Percentiles rank a stretch among this genome's conserved stretches.
Conservation (phyloP, 2,797 vertebrate genomes). For the Benthosema pterotum region DNA sequence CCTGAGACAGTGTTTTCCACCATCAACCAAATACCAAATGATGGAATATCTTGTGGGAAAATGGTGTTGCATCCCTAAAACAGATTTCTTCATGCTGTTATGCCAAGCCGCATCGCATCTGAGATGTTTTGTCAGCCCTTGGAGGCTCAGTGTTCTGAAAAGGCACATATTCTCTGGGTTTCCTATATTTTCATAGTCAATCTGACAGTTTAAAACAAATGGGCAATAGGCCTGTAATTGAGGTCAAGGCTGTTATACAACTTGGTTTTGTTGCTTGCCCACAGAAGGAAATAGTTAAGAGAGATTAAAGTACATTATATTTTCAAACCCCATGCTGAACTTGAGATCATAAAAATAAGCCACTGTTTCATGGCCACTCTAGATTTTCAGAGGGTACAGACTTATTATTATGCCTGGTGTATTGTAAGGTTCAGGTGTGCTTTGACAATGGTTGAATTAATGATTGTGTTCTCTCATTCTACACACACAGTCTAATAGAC, state of each 20-base stretch:
- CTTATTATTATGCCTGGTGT: not conserved
- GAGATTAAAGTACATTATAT: not conserved
- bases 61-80: conserved; percentile 1
- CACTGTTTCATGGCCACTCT: not conserved
- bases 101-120: not conserved
- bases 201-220: not conserved
- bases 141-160: not conserved
- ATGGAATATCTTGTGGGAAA: not conserved
- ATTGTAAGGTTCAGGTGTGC: not conserved
- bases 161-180: not conserved
- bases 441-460: not conserved
- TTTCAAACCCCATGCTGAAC: not conserved
- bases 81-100: not conserved
- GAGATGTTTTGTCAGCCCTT: not conserved
- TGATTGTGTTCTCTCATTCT: not conserved
- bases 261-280: not conserved
- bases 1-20: not conserved
- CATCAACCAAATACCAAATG: not conserved
- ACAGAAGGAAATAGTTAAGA: not conserved
- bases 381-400: not conserved
- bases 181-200: not conserved
- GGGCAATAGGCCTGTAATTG: not conserved
- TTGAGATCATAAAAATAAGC: not conserved
- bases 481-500: not conserved
- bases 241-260: not conserved